Percentiles rank a stretch among this genome's conserved stretches.
Conservation (phyloP, 2,113 vertebrate genomes). For the Lynx canadensis region DNA sequence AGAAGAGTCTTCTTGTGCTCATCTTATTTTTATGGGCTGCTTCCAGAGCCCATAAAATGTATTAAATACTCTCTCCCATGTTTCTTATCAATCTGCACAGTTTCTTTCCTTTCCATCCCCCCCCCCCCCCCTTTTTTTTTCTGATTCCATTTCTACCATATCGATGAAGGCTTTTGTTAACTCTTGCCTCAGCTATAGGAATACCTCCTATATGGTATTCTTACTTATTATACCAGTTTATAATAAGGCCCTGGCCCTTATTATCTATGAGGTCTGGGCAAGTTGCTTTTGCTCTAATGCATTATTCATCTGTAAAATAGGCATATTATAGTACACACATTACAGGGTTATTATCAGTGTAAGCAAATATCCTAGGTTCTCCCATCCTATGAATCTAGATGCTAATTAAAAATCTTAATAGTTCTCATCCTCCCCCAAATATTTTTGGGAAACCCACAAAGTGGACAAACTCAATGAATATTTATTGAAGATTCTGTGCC, state of each 20-base stretch:
- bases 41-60: not conserved
- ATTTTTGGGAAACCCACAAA: not conserved
- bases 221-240: not conserved
- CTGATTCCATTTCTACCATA: not conserved
- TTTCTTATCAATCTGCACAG: not conserved
- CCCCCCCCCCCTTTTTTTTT: not conserved
- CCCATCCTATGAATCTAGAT: not conserved
- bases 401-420: not conserved
- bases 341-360: not conserved
- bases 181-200: not conserved
- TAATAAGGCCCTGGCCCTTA: not conserved
- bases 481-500: not conserved
- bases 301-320: slow-evolving; percentile 15
- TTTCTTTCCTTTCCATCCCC: not conserved
- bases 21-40: not conserved
- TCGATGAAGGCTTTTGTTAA: not conserved
- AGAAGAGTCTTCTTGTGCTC: not conserved
- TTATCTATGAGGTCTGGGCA: not conserved
- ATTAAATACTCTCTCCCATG: not conserved
- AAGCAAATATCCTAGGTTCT: not conserved
- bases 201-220: not conserved
- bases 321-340: not conserved
- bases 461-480: not conserved
- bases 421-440: not conserved
- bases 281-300: not conserved